phyloP scores from a whole-genome alignment of 2,113 vertebrate genomes.

The Pachypanchax playfairii region DNA sequence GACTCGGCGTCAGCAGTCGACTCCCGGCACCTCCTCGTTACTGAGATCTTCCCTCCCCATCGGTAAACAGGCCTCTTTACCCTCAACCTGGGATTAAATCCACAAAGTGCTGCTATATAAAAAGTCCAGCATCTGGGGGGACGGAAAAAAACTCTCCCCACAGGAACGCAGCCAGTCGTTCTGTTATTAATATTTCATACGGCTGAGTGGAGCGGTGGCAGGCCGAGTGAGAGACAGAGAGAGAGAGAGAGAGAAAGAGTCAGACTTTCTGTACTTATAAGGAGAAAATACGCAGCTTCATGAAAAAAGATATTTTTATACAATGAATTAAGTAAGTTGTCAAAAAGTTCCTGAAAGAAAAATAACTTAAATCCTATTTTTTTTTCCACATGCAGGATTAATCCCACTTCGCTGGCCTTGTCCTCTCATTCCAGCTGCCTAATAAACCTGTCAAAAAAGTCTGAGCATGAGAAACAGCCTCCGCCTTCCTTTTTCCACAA shows the following conservation, averaged over 20 bases:
- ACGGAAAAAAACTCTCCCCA: conserved; percentile 63
- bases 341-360: not conserved
- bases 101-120: conserved; percentile 76
- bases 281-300: not conserved
- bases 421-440: conserved; percentile 70
- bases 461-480: conserved; percentile 17
- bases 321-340: not conserved
- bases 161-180: conserved; percentile 73
- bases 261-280: conserved; percentile 9
- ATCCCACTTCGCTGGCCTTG: conserved; percentile 63
- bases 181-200: conserved; percentile 80
- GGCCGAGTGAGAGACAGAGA: conserved; percentile 7
- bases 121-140: conserved; percentile 74
- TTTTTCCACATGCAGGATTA: conserved; percentile 52
- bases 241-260: conserved; percentile 28
- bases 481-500: conserved; percentile 16
- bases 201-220: conserved; percentile 36
- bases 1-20: conserved; percentile 35
- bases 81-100: conserved; percentile 71
- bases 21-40: conserved; percentile 69
- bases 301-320: not conserved
- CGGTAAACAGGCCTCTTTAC: conserved; percentile 56
- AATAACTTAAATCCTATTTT: too few species aligned
- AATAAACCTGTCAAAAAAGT: conserved; percentile 73
- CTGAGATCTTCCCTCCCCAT: conserved; percentile 58